phyloP scores from a whole-genome alignment of 2,888 invertebrate genomes.

The Drosophila hamatofila region DNA sequence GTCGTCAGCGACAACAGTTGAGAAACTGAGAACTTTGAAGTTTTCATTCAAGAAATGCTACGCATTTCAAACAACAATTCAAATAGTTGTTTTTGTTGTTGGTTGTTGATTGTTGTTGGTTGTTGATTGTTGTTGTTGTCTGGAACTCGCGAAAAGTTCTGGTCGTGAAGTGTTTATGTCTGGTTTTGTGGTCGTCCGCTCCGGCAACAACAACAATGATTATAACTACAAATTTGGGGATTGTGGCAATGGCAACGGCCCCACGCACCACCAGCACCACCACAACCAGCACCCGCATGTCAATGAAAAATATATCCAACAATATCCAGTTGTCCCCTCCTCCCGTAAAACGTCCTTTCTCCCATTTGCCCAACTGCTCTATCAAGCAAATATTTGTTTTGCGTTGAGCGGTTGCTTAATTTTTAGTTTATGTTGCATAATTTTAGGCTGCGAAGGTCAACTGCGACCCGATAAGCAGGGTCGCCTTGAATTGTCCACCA shows the following conservation, averaged over 20 bases:
- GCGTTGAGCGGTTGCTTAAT: slow-evolving; percentile 62
- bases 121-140: slow-evolving; percentile 11
- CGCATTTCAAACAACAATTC: slow-evolving; percentile 27
- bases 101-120: slow-evolving; percentile 11
- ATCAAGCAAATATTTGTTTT: slow-evolving; percentile 46
- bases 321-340: neutral
- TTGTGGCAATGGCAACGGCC: neutral
- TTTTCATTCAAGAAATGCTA: slow-evolving; percentile 24
- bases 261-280: neutral
- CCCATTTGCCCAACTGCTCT: neutral
- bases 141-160: slow-evolving; percentile 32
- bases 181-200: slow-evolving; percentile 59
- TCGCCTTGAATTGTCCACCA: slow-evolving; percentile 1
- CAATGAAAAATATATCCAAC: slow-evolving; percentile 39
- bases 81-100: slow-evolving; percentile 15
- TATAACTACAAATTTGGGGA: slow-evolving; percentile 1
- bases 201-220: slow-evolving; percentile 8
- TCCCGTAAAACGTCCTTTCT: neutral
- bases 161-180: slow-evolving; percentile 65
- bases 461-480: slow-evolving; percentile 27
- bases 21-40: slow-evolving; percentile 45
- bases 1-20: slow-evolving; percentile 39
- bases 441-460: slow-evolving; percentile 57
- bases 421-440: slow-evolving; percentile 80
- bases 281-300: slow-evolving; percentile 39